These are phyloP conservation scores for Craniophora ligustri DNA, from an alignment of 2,888 invertebrate species.

Conservation along the genomic window DNA sequence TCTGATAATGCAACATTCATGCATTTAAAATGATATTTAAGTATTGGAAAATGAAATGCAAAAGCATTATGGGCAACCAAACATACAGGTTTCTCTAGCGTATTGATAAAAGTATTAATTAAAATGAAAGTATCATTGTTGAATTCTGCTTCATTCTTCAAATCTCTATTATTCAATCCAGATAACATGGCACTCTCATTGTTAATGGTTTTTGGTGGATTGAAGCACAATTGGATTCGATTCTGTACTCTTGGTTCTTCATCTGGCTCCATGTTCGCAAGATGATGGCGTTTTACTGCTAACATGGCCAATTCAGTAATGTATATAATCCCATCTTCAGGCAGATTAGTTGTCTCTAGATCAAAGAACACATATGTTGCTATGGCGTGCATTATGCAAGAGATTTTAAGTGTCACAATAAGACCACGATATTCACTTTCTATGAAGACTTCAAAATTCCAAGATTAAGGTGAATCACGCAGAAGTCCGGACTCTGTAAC, in stretches of 20 bases:
- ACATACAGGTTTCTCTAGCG: slow-evolving; percentile 17
- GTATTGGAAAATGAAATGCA: slow-evolving; percentile 20
- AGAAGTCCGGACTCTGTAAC: background rate
- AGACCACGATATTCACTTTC: no score
- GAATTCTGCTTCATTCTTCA: slow-evolving; percentile 16
- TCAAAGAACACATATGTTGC: slow-evolving; percentile 22
- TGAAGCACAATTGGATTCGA: slow-evolving; percentile 14
- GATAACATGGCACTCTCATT: slow-evolving; percentile 4
- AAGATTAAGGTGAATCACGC: background rate
- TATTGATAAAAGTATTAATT: slow-evolving; percentile 16
- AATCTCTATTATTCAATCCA: slow-evolving; percentile 8
- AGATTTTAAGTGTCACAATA: no score
- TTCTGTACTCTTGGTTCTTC: slow-evolving; percentile 13
- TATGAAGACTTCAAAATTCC: no score
- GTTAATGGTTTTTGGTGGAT: slow-evolving; percentile 5
- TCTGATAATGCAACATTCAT: slow-evolving; percentile 1
- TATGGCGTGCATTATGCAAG: slow-evolving; percentile 12
- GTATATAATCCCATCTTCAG: slow-evolving; percentile 34
- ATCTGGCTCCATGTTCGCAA: slow-evolving; percentile 5
- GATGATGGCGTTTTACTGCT: slow-evolving; percentile 14
- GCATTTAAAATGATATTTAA: slow-evolving; percentile 14
- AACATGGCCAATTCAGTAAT: slow-evolving; percentile 35
- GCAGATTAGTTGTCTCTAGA: slow-evolving; percentile 23
- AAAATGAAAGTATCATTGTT: slow-evolving; percentile 6
- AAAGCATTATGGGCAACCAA: slow-evolving; percentile 19